Base-by-base conservation (phyloP, 2,113 vertebrate genomes). In the Tringa solitaria region DNA sequence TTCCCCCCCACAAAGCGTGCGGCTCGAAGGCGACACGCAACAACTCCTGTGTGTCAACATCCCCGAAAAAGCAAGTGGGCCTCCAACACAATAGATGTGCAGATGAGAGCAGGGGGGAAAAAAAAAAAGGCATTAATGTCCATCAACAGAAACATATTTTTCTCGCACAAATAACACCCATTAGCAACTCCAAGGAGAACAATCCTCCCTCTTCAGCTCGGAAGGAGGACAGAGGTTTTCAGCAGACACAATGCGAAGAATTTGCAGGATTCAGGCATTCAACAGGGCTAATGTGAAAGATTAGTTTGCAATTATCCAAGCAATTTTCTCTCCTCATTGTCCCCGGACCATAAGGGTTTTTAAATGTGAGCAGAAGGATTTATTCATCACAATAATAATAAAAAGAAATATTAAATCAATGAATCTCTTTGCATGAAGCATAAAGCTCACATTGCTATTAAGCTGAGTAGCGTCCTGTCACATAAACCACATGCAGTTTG, bases 371-470 rank as follows among this genome's bases (percentile, higher is more conserved):
- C 83, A 91, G 93, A 90, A 91, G 92, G 95, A 97, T 97, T 95
- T 97, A 96, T 94, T 93, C 93, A 91, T 91, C 90, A 91, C 92
- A 92, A 90, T 78, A 93, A 95, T 51, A 95, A 95, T 89, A 91
- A 94, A 96, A 27, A 1, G 33, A 96, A 96, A 95, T 97, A 96
- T 96, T 88, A 96, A 95, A 96, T 95, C 96, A 82, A 93, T 96
- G 84, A 92, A 94, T 96, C 95, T 96, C 86, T 90, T 95, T 83
- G 83, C 89, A 61, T 39, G 89, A 82, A 86, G 89, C 84, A 84
- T 65, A 84, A 93, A 94, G 78, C 84, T 84, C 37, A 2, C 53
- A 2, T 4, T 13, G 91, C 87, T 48, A 67, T 86, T 78, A 63
- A 72, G 87, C 60, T 84, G 26, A 39, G 79, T 4, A 45, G 80